A percentile compares a stretch with the other conserved stretches of the same genome.
Conservation (phyloP, 2,797 vertebrate genomes). For the Karalla daura region DNA sequence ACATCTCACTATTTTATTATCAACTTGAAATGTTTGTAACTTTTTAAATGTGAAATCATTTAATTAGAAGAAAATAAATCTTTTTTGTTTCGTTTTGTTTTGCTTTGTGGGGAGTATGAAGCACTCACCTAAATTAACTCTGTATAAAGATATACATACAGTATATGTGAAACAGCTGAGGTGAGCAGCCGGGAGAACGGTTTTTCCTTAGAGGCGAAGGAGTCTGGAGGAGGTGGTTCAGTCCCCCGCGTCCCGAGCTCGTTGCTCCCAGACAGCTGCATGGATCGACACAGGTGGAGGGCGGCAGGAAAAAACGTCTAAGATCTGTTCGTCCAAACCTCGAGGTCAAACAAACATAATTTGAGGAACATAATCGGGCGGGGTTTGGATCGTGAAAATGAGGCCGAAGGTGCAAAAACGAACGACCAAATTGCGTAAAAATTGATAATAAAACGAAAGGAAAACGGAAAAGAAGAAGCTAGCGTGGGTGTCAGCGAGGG, state of each 20-base stretch:
- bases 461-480: no score
- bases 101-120: conserved; percentile 67
- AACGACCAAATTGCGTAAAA: no score
- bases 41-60: conserved; percentile 79
- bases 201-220: conserved; percentile 42
- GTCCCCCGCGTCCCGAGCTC: conserved; percentile 46
- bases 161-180: conserved; percentile 77
- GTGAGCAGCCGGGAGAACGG: conserved; percentile 59
- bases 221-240: conserved; percentile 55
- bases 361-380: no score
- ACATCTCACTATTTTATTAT: conserved; percentile 81
- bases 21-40: conserved; percentile 74
- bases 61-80: conserved; percentile 57
- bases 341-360: no score
- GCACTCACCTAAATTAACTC: conserved; percentile 71
- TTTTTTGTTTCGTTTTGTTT: conserved; percentile 32
- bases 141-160: conserved; percentile 80
- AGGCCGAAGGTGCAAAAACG: no score
- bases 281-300: conserved; percentile 41
- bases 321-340: no score
- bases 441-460: conserved; percentile 1
- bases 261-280: conserved; percentile 35
- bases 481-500: background rate
- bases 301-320: no score
- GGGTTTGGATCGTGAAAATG: no score